Evolutionary conservation across 2,888 invertebrate genomes (phyloP), one percentile per base, ranked within the genome.

Genomic region (Gandaritis pyraliata): DNA sequence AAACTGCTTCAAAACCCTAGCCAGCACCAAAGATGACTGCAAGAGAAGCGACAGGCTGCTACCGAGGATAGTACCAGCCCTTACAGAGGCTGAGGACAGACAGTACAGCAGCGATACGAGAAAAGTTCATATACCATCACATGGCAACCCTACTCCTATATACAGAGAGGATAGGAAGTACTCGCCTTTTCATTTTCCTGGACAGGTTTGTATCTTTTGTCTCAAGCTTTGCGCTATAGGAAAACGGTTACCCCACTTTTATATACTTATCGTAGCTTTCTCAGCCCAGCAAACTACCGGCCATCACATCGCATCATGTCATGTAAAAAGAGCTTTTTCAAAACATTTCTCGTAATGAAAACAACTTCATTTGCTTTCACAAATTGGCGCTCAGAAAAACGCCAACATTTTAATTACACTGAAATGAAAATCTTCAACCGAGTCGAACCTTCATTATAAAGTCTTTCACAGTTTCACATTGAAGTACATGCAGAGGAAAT

Each of bases 121-220:
- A 56, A 85, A 76, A 55, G 48, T 63, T 1, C 81, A 76, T 0
- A 67, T 85, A 0, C 75, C 76, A 0, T 74, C 71, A 1, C 89
- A 87, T 55, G 82, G 72, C 0, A 59, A 51, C 29, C 76, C 72
- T 57, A 49, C 75, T 1, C 82, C 67, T 33, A 76, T 76, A 66
- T 55, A 68, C 2, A 75, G 80, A 0, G 83, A 85, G 39, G 67
- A 69, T 1, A 73, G 89, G 51, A 81, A 68, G 53, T 90, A 87
- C 61, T 90, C 90, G 0, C 90, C 90, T 1, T 89, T 89, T 63
- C 81, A 88, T 69, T 78, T 45, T 43, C 78, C 80, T 3, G 81
- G 81, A 0, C 84, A 89, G 89, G 90, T 90, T 83, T 30, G 55
- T 51, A 41, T 11, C n/a, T 50, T 39, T 39, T n/a, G 12, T 38